A percentile compares a stretch with the other conserved stretches of the same genome.
These are phyloP conservation scores for Xestia sexstrigata DNA, from an alignment of 2,888 invertebrate genomes.

Conservation along the genomic window DNA sequence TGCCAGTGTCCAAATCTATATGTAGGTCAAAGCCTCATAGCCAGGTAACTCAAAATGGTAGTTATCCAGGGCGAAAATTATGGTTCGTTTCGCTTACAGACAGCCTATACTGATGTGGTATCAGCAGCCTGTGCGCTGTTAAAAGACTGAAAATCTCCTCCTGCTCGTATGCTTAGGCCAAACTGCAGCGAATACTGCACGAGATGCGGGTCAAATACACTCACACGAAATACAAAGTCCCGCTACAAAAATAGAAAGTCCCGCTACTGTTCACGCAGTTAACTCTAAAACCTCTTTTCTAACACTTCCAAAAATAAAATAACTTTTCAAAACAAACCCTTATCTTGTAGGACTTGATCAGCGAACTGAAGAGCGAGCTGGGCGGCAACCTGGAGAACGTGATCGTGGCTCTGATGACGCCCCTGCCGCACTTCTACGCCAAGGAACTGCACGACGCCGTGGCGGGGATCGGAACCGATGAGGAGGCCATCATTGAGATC, in stretches of 20 bases:
- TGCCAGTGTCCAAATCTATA: not conserved
- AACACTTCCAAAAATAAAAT: not conserved
- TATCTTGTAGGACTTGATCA: conserved; percentile 92
- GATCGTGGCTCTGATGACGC: conserved; percentile 97
- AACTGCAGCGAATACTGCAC: too few species aligned
- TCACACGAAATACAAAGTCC: too few species aligned
- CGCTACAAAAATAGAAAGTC: too few species aligned
- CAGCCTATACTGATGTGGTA: not conserved
- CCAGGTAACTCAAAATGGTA: not conserved
- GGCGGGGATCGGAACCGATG: conserved; percentile 96
- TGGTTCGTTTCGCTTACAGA: not conserved
- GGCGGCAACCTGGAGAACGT: conserved; percentile 97
- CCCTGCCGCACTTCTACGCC: conserved; percentile 97
- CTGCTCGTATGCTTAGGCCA: too few species aligned
- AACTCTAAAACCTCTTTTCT: not conserved
- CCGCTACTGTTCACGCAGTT: too few species aligned
- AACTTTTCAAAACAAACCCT: not conserved
- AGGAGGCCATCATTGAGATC: conserved; percentile 97
- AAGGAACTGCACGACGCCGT: conserved; percentile 97
- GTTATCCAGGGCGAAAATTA: not conserved
- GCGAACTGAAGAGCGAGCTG: conserved; percentile 96
- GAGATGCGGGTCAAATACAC: too few species aligned
- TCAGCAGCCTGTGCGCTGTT: not conserved
- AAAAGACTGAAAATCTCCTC: too few species aligned
- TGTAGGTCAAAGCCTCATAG: too few species aligned